Percentiles rank a stretch among this genome's conserved stretches.
phyloP scores from a whole-genome alignment of 2,113 vertebrate genomes.

The Psettodes erumei region DNA sequence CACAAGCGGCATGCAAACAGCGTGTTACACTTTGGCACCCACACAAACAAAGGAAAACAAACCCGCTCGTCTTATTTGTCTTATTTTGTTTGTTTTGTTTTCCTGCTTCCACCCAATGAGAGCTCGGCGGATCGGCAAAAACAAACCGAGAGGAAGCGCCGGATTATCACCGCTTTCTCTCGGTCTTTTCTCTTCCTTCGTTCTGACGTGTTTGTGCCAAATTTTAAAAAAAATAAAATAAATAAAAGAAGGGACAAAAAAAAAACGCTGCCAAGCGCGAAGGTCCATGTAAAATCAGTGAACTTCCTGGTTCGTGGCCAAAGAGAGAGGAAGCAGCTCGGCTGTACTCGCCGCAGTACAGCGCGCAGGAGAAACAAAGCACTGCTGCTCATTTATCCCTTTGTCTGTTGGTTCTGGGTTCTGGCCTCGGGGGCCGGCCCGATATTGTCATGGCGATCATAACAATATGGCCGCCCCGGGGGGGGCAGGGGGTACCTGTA shows the following conservation, averaged over 20 bases:
- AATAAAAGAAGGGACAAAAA: background rate
- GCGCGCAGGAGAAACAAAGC: conserved; percentile 49
- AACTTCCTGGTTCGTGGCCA: conserved; percentile 10
- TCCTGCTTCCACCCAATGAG: too few species aligned
- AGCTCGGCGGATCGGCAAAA: too few species aligned
- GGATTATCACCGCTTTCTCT: background rate
- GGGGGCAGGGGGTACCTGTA: conserved; percentile 60
- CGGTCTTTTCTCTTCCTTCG: background rate
- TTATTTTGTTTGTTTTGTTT: too few species aligned
- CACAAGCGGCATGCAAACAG: conserved; percentile 29
- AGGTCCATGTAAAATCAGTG: conserved; percentile 63
- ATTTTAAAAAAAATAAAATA: background rate
- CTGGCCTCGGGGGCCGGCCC: conserved; percentile 1
- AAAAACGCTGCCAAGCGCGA: conserved; percentile 28
- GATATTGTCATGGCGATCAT: conserved; percentile 52
- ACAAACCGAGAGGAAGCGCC: background rate
- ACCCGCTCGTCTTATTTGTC: background rate
- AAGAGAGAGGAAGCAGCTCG: too few species aligned
- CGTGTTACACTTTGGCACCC: background rate
- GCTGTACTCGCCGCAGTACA: conserved; percentile 58
- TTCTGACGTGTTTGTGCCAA: conserved; percentile 12
- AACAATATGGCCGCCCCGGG: conserved; percentile 49
- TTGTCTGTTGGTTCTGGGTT: conserved; percentile 37
- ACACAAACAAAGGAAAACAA: conserved; percentile 29
- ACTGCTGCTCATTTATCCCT: too few species aligned